Evolutionary conservation across 2,797 vertebrate genomes (phyloP), one percentile per base, ranked within the genome.

Genomic region (Melanogrammus aeglefinus): DNA sequence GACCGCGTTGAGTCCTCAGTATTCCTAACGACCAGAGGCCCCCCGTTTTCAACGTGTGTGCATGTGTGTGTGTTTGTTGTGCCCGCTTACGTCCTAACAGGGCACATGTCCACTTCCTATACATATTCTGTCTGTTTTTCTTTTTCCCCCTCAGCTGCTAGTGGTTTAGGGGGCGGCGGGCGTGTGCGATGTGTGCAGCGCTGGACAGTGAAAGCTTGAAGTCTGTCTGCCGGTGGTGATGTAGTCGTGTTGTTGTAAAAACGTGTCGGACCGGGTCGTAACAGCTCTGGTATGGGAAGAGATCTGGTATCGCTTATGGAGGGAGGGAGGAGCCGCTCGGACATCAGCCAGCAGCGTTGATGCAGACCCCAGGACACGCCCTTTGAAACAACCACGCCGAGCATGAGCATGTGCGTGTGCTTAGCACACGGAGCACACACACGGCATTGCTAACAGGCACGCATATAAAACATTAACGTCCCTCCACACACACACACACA

Each of bases 221-320:
- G 57, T 24, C n/a, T 9, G 57, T 63, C 57, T 9, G 57, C 57
- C 6, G 57, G 57, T 13, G 57, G 57, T 63, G 57, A 63, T 33
- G 72, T 29, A 31, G n/a, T 76, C 86, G 76, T 69, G 66, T 82
- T 82, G 75, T 75, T 78, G 80, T 73, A 74, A 77, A 85, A 77
- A 78, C 77, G 81, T 85, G 72, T 75, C 21, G 51, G 44, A 29
- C 69, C 66, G 85, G 85, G 88, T 80, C 85, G 85, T 81, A 80
- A 86, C 21, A 77, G 80, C 85, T 85, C 80, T 80, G 77, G 82
- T 76, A 82, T 81, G 86, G 84, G 88, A 24, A 88, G 78, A 84
- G 79, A 85, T 91, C 83, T 88, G 88, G 86, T 86, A 72, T 72
- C 89, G 77, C 86, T 91, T 89, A 89, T 82, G 77, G 80, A 79